Evolutionary conservation across 2,113 vertebrate genomes (phyloP).

Genomic region (Sturnira hondurensis): DNA sequence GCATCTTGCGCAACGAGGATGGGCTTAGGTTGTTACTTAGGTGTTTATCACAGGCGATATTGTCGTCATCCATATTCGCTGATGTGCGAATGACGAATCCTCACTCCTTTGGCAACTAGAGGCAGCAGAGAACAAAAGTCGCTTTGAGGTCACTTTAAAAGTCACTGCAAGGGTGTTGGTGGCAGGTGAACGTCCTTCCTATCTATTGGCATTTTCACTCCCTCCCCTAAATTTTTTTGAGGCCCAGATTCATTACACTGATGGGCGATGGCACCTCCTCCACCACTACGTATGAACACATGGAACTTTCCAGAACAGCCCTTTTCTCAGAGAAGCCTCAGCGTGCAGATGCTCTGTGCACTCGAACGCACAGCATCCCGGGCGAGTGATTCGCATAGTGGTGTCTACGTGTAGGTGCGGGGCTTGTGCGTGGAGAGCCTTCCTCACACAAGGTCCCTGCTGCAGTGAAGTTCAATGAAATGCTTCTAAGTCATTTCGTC

Average conservation of each 20-base stretch:
- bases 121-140: neutral
- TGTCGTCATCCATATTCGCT: neutral
- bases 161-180: neutral
- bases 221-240: neutral
- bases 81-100: neutral
- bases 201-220: neutral
- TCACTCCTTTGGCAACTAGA: neutral
- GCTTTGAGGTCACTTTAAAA: neutral
- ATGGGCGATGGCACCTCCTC: neutral
- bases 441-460: neutral
- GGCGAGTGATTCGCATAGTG: no score
- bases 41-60: neutral
- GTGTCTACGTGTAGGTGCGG: neutral
- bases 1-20: neutral
- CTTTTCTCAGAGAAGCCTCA: neutral
- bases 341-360: neutral
- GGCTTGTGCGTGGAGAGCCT: neutral
- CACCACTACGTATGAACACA: neutral
- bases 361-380: neutral
- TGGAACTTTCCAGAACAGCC: neutral
- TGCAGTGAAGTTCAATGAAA: neutral
- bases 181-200: neutral
- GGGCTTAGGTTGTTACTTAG: neutral
- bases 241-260: neutral
- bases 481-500: neutral